Evolutionary conservation across 2,113 vertebrate species (phyloP).

Genomic region (Ibidorhyncha struthersii): DNA sequence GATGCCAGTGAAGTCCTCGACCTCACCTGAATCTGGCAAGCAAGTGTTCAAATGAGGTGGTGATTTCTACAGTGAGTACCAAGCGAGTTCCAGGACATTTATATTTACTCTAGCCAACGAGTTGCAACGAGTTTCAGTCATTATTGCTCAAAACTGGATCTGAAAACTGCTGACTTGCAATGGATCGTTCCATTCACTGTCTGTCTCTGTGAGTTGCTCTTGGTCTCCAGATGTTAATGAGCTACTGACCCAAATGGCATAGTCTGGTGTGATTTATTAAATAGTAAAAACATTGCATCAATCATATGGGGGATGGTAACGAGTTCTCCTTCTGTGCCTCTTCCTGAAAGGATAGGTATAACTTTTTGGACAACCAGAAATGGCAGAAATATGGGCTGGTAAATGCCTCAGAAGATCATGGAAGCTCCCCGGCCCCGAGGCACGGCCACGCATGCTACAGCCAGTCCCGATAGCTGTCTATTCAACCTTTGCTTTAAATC

Average conservation of each 20-base stretch:
- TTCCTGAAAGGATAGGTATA: not conserved
- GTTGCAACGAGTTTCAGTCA: not conserved
- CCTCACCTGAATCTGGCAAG: not conserved
- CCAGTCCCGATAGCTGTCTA: not conserved
- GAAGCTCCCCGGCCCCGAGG: not conserved
- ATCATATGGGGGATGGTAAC: accelerated
- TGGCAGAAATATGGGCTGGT: not conserved
- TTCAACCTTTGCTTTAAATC: not conserved
- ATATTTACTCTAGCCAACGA: accelerated
- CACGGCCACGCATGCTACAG: not conserved
- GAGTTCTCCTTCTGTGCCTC: not conserved
- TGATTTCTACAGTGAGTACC: not conserved
- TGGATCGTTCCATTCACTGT: not conserved
- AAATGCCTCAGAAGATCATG: not conserved
- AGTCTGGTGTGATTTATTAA: not conserved
- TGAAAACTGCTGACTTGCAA: not conserved
- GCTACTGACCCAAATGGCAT: not conserved
- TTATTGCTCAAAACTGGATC: not conserved
- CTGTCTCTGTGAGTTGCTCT: not conserved
- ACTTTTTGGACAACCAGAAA: not conserved
- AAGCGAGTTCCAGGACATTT: not conserved
- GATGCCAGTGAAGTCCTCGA: not conserved
- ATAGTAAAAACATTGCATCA: not conserved
- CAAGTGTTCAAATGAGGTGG: not conserved
- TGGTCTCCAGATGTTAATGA: not conserved